These are phyloP conservation scores for Ceyx margarethae DNA, from an alignment of 2,113 vertebrate species.

Conservation along the genomic window DNA sequence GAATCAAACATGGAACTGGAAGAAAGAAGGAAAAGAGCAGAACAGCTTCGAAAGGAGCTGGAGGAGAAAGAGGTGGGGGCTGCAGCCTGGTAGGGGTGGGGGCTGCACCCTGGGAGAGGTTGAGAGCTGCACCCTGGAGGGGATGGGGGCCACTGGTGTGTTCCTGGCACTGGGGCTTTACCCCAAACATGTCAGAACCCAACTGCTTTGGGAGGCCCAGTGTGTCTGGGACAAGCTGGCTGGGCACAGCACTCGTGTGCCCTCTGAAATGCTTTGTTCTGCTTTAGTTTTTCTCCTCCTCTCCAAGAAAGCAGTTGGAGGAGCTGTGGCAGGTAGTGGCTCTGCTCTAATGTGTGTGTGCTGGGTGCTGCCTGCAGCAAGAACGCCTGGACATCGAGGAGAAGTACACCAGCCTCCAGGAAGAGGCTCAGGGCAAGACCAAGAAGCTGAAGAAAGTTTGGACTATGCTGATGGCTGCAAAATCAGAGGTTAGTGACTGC, in stretches of 20 bases:
- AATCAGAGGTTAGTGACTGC: constrained; percentile 86
- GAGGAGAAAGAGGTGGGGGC: constrained; percentile 91
- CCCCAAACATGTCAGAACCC: not conserved
- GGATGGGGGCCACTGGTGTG: too few species aligned
- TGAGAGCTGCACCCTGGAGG: too few species aligned
- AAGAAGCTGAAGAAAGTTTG: constrained; percentile 99
- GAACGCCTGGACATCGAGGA: constrained; percentile 98
- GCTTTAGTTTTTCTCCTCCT: not conserved
- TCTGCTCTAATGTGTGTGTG: not conserved
- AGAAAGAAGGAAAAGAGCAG: constrained; percentile 89
- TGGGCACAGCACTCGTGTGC: not conserved
- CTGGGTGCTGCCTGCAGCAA: constrained; percentile 80
- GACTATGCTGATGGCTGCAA: constrained; percentile 99
- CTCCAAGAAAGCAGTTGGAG: not conserved
- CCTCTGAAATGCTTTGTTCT: not conserved
- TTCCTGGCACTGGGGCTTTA: not conserved
- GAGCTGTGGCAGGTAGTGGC: not conserved
- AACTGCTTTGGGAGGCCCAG: rapidly evolving
- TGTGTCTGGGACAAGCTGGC: not conserved
- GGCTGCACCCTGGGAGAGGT: too few species aligned
- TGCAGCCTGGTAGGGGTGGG: constrained; percentile 47
- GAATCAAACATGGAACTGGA: constrained; percentile 98
- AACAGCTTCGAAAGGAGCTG: constrained; percentile 92
- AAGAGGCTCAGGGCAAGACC: constrained; percentile 97
- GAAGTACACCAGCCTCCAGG: constrained; percentile 97